Evolutionary conservation across 2,797 vertebrate genomes (phyloP).

Genomic region (Petrocephalus sullivani): DNA sequence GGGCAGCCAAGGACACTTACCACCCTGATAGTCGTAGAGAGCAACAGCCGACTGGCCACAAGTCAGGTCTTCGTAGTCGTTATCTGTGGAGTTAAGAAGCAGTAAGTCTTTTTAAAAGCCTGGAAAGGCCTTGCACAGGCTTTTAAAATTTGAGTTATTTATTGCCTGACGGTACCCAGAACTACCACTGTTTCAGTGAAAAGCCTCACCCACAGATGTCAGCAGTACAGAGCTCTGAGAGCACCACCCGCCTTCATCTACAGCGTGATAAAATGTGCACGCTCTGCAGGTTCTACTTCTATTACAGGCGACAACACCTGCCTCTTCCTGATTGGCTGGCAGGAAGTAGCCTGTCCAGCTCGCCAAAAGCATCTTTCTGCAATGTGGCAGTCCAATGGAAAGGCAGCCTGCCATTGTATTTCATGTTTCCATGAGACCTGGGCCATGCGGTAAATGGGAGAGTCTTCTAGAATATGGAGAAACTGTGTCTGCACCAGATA

Average conservation of each 20-base stretch:
- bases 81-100: conserved; percentile 30
- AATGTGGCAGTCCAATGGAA: neutral
- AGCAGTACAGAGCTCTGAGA: neutral
- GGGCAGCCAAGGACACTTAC: conserved; percentile 55
- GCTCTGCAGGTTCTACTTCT: neutral
- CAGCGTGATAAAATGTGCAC: neutral
- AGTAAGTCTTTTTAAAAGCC: neutral
- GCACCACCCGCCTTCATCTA: neutral
- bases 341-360: neutral
- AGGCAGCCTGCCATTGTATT: neutral
- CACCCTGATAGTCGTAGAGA: conserved; percentile 89
- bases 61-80: conserved; percentile 67
- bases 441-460: neutral
- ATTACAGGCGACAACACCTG: neutral
- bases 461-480: neutral
- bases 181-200: neutral
- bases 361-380: neutral
- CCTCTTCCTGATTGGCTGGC: neutral
- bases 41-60: conserved; percentile 61
- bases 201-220: neutral
- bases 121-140: neutral
- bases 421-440: neutral
- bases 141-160: neutral
- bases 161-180: neutral
- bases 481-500: neutral